phyloP scores from a whole-genome alignment of 1,140 invertebrate genomes.

The Drosophila athabasca region DNA sequence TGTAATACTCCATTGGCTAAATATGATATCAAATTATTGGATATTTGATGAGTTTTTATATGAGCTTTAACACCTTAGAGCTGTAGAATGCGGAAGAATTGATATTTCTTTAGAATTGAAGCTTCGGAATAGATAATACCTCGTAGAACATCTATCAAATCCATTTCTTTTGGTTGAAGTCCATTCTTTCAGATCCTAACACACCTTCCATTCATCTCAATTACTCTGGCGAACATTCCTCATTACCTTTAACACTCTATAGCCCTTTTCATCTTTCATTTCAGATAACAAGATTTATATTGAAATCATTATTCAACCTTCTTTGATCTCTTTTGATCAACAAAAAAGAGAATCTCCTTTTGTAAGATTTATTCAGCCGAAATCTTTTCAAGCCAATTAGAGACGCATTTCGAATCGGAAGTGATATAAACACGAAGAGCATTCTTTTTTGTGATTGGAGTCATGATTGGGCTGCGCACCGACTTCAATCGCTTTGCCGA shows the following conservation, averaged over 20 bases:
- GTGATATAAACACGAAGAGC: conserved; percentile 54
- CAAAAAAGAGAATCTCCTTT: conserved; percentile 22
- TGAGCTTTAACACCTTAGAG: no score
- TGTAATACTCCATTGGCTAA: no score
- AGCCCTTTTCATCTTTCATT: conserved; percentile 24
- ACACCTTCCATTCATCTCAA: conserved; percentile 12
- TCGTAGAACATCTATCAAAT: no score
- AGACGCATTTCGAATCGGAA: conserved; percentile 61
- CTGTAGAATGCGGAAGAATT: no score
- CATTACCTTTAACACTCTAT: conserved; percentile 18
- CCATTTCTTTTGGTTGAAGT: no score
- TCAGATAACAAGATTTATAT: conserved; percentile 9
- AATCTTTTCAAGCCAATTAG: conserved; percentile 57
- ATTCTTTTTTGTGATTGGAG: conserved; percentile 27
- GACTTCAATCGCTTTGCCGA: conserved; percentile 56
- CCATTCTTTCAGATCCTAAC: no score
- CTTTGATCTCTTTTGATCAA: conserved; percentile 37
- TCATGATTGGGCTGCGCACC: conserved; percentile 35
- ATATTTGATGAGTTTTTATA: no score
- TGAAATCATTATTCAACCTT: conserved; percentile 40
- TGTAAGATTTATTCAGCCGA: conserved; percentile 16
- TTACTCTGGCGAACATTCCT: conserved; percentile 19
- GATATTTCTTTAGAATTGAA: neutral
- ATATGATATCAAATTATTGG: no score
- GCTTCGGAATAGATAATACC: neutral